Base-by-base conservation (phyloP, 2,113 vertebrate species). In the Gnathonemus echidnorhynchus region DNA sequence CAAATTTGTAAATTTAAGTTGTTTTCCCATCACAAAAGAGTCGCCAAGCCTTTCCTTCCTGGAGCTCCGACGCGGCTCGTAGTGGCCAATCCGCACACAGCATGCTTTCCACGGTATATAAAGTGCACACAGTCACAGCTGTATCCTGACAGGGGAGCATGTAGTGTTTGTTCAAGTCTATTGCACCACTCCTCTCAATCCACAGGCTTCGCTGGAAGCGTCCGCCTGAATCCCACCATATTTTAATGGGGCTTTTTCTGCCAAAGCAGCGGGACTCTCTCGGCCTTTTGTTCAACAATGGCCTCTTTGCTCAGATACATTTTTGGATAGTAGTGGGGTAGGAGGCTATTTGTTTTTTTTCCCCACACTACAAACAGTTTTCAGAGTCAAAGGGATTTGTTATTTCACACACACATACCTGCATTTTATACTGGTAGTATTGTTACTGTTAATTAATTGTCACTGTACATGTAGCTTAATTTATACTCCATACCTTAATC, bases 271-370 rank as follows among this genome's bases (percentile, higher is more conserved):
- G 77, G 39, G 85, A 91, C 83, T 93, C 86, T 90, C 46, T 8
- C 90, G 91, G 88, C 89, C 90, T 70, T 92, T 92, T 90, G 58
- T 89, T 91, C 92, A 95, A 95, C 94, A 95, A 94, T 95, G 92
- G 91, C 92, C 92, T 92, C 93, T 95, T 95, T 95, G 91, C 91
- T 93, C 90, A 52, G 74, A 31, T 89, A 11, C 66, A n/a, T 80
- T 52, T 89, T 89, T 46, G 80, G 66, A 52, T 53, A 66, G 42
- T 13, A 88, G 89, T 49, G 17, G 87, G 35, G 21, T 11, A 7
- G 84, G 21, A 1, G 19, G 24, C 46, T 74, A 17, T 74, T 62
- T 48, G 46, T 21, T 50, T 31, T 49, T 74, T 70, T 48, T 66
- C n/a, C 27, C 39, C 39, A 77, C 35, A 42, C 35, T 42, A 80